A percentile compares a stretch with the other conserved stretches of the same genome.
These are phyloP conservation scores for Myioborus miniatus DNA, from an alignment of 2,797 vertebrate genomes.

Conservation along the genomic window DNA sequence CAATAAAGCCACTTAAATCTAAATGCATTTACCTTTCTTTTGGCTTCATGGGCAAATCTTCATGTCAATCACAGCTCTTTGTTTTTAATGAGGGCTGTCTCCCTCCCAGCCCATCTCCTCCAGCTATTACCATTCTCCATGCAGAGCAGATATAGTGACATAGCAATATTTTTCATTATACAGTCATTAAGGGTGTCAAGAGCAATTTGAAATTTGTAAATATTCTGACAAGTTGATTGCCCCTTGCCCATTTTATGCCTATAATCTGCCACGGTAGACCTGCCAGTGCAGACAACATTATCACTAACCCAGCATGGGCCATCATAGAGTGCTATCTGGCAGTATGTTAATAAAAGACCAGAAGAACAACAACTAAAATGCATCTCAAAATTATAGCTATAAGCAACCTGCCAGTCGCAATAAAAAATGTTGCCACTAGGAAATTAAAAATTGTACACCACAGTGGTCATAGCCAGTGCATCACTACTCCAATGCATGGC, in stretches of 20 bases:
- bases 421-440: background rate
- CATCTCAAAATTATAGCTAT: background rate
- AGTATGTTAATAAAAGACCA: slow-evolving; percentile 6
- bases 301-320: slow-evolving; percentile 7
- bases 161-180: background rate
- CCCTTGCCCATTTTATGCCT: slow-evolving; percentile 42
- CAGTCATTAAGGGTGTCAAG: slow-evolving; percentile 46
- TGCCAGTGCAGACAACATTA: slow-evolving; percentile 29
- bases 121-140: background rate
- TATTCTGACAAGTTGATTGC: slow-evolving; percentile 70
- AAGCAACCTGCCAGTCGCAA: background rate
- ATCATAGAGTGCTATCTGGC: background rate
- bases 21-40: background rate
- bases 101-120: background rate
- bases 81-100: slow-evolving; percentile 19
- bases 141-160: background rate
- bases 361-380: background rate
- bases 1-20: background rate
- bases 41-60: background rate
- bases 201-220: slow-evolving; percentile 70
- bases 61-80: background rate
- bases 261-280: slow-evolving; percentile 58
- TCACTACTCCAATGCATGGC: background rate
- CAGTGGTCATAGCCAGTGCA: background rate
- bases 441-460: slow-evolving; percentile 36